These are phyloP conservation scores for Amphipoea oculea DNA, from an alignment of 2,888 invertebrate species.

Conservation along the genomic window DNA sequence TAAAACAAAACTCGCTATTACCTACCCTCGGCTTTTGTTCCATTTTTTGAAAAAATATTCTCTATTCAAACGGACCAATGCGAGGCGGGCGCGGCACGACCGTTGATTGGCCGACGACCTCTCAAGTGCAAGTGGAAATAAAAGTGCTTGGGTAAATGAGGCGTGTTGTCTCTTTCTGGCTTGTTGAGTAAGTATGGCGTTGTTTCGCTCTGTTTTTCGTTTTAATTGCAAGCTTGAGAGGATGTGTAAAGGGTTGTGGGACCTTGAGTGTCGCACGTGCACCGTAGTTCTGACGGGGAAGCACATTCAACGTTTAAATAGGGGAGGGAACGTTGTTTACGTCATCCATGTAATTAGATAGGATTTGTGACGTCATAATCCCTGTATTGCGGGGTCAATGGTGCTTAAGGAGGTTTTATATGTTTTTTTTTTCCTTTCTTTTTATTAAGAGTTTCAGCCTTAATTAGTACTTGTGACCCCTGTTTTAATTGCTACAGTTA, in stretches of 20 bases:
- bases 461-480: constrained; percentile 46
- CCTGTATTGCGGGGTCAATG: constrained; percentile 65
- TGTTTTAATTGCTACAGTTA: constrained; percentile 41
- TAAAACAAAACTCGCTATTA: constrained; percentile 90
- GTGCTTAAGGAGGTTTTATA: constrained; percentile 49
- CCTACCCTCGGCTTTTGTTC: constrained; percentile 89
- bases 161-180: constrained; percentile 82
- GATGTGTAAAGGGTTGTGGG: constrained; percentile 88
- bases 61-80: constrained; percentile 90
- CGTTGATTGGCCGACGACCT: constrained; percentile 90
- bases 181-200: constrained; percentile 71
- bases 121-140: constrained; percentile 87
- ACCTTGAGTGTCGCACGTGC: constrained; percentile 90
- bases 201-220: constrained; percentile 86
- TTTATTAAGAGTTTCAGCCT: constrained; percentile 38
- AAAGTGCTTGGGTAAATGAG: constrained; percentile 90
- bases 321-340: constrained; percentile 80
- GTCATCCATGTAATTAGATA: constrained; percentile 77
- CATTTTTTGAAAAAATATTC: constrained; percentile 85
- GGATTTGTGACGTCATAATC: constrained; percentile 67
- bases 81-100: constrained; percentile 85
- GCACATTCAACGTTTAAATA: constrained; percentile 87
- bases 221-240: constrained; percentile 90
- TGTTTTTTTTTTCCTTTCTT: constrained; percentile 17
- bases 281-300: constrained; percentile 78